Conservation (phyloP, 2,888 invertebrate species). For the Aleiodes testaceus region DNA sequence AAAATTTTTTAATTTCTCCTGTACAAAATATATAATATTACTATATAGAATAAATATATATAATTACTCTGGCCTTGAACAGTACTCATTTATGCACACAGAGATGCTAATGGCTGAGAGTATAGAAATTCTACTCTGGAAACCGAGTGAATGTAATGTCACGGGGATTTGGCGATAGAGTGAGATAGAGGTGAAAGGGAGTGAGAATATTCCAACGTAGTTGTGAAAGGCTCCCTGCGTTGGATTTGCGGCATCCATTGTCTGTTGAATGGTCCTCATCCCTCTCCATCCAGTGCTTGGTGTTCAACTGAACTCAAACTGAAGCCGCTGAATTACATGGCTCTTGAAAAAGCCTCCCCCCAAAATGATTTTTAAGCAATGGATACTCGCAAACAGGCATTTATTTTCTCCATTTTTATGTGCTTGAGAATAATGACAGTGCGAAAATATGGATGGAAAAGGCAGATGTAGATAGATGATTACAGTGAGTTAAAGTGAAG, state of each 20-base stretch:
- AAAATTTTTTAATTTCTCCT: neutral
- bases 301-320: conserved; percentile 37
- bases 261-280: conserved; percentile 41
- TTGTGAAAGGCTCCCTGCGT: conserved; percentile 10
- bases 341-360: conserved; percentile 36
- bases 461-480: too few species aligned
- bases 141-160: conserved; percentile 31
- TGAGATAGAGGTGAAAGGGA: conserved; percentile 1
- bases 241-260: conserved; percentile 55
- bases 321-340: conserved; percentile 47
- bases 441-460: too few species aligned
- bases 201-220: conserved; percentile 2
- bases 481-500: too few species aligned
- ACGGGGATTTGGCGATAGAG: neutral
- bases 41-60: too few species aligned
- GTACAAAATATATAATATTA: too few species aligned
- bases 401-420: neutral
- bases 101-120: conserved; percentile 39
- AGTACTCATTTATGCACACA: conserved; percentile 2
- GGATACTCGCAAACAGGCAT: neutral
- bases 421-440: neutral
- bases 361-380: neutral
- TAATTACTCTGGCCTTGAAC: too few species aligned
- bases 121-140: conserved; percentile 25
- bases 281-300: conserved; percentile 15